Evolutionary conservation across 2,797 vertebrate genomes (phyloP).

Genomic region (Siniperca undulata): DNA sequence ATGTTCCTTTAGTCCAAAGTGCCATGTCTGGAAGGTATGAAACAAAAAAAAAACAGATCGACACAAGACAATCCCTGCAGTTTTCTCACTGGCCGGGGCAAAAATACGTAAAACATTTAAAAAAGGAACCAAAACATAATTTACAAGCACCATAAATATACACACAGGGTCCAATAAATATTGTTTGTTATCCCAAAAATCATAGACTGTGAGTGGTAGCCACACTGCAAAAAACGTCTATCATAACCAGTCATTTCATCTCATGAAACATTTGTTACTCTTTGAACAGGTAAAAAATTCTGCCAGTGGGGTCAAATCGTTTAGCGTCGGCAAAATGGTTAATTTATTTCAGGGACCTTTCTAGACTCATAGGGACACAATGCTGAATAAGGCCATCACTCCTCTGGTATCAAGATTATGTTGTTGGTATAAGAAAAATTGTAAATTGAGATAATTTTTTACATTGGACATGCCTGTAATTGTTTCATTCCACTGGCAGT

Average conservation of each 20-base stretch:
- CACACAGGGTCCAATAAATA: conserved; percentile 83
- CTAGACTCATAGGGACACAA: neutral
- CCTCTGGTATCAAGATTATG: conserved; percentile 30
- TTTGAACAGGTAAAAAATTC: conserved; percentile 47
- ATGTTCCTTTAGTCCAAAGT: conserved; percentile 74
- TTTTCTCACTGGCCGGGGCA: conserved; percentile 60
- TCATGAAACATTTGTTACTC: conserved; percentile 21
- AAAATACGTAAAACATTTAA: conserved; percentile 58
- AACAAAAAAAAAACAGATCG: conserved; percentile 46
- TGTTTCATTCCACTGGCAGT: conserved; percentile 51
- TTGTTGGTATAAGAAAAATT: conserved; percentile 4
- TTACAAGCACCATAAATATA: conserved; percentile 83
- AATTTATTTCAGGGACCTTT: conserved; percentile 14
- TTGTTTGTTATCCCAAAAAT: conserved; percentile 66
- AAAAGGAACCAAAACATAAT: conserved; percentile 71
- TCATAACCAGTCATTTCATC: conserved; percentile 47
- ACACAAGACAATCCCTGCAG: conserved; percentile 73
- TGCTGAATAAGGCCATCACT: conserved; percentile 34
- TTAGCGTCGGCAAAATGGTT: neutral
- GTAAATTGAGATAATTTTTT: neutral
- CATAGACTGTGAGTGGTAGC: conserved; percentile 52
- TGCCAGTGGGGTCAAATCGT: conserved; percentile 38
- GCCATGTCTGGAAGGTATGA: conserved; percentile 73
- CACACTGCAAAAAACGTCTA: conserved; percentile 42
- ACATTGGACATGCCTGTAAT: neutral